These are phyloP conservation scores for Poeciliopsis presidionis DNA, from an alignment of 2,797 vertebrate species.

Conservation along the genomic window DNA sequence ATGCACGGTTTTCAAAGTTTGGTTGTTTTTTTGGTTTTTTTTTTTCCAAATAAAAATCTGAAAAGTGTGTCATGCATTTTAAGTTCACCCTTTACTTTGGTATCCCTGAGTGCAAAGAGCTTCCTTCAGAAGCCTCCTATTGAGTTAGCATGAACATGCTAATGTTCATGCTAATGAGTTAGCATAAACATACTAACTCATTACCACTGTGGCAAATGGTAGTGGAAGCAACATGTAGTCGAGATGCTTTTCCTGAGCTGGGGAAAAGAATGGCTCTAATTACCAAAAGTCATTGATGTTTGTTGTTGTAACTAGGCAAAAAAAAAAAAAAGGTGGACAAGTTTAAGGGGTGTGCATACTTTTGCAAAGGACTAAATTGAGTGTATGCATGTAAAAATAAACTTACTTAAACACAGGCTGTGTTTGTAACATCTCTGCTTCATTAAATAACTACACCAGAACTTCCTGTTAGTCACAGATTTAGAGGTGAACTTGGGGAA, in stretches of 20 bases:
- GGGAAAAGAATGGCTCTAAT: background rate
- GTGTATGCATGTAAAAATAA: constrained; percentile 57
- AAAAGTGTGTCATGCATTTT: background rate
- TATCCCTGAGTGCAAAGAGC: background rate
- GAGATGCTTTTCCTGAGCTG: background rate
- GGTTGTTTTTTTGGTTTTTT: no score
- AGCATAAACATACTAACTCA: background rate
- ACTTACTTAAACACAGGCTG: constrained; percentile 36
- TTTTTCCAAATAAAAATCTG: background rate
- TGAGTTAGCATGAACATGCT: background rate
- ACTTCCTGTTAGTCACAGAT: constrained; percentile 18
- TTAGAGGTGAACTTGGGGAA: constrained; percentile 21
- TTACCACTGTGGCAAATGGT: background rate
- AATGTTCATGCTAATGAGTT: background rate
- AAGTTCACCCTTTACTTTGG: background rate
- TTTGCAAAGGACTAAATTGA: background rate
- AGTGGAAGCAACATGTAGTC: background rate
- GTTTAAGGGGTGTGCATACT: background rate
- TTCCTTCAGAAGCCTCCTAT: background rate
- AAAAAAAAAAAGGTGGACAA: background rate
- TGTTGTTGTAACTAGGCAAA: background rate
- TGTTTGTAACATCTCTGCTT: constrained; percentile 2
- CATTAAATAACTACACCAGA: constrained; percentile 4
- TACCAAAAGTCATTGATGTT: background rate
- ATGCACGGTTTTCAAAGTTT: background rate